phyloP scores from a whole-genome alignment of 2,888 invertebrate species.

The Alcis repandata region DNA sequence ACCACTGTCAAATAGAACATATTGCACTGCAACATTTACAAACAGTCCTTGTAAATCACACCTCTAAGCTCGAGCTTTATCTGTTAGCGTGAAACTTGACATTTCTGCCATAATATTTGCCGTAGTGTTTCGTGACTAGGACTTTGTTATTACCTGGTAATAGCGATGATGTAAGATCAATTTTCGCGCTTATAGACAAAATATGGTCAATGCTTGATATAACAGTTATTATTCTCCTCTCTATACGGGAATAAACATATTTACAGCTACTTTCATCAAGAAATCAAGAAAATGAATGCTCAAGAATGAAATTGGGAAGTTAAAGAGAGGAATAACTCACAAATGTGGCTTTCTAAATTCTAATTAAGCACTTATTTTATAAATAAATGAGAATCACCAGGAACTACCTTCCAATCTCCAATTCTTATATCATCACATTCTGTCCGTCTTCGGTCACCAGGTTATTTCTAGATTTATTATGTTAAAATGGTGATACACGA shows the following conservation, averaged over 20 bases:
- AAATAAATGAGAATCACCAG: too few relatives aligned
- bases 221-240: slow-evolving; percentile 66
- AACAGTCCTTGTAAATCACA: slow-evolving; percentile 41
- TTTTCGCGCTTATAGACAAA: slow-evolving; percentile 60
- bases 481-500: slow-evolving; percentile 49
- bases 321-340: too few relatives aligned
- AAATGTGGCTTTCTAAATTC: too few relatives aligned
- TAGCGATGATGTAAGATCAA: slow-evolving; percentile 56
- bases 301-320: too few relatives aligned
- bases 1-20: slow-evolving; percentile 24
- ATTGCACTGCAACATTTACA: slow-evolving; percentile 32
- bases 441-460: not conserved
- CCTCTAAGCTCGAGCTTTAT: slow-evolving; percentile 24
- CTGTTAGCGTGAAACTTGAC: slow-evolving; percentile 54
- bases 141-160: slow-evolving; percentile 52
- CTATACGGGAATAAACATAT: slow-evolving; percentile 72
- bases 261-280: too few relatives aligned
- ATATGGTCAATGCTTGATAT: slow-evolving; percentile 49
- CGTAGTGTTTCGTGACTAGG: slow-evolving; percentile 57
- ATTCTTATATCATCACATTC: too few relatives aligned
- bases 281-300: too few relatives aligned
- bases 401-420: too few relatives aligned
- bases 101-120: slow-evolving; percentile 53
- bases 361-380: too few relatives aligned
- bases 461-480: slow-evolving; percentile 6